phyloP scores from a whole-genome alignment of 1,140 invertebrate species.

The Microplitis mediator region DNA sequence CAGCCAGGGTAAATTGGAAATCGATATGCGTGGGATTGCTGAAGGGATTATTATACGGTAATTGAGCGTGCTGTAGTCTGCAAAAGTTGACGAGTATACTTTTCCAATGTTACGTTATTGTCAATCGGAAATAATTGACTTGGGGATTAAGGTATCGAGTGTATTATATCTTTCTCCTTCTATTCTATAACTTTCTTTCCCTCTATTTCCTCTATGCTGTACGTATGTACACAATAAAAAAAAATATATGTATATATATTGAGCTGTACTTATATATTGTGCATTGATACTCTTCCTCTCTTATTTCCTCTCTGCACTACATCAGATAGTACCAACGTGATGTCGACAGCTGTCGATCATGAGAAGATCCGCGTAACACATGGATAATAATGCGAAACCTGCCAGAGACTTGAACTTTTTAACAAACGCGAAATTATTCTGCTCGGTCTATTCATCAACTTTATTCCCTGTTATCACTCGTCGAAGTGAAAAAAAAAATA shows the following conservation, averaged over 20 bases:
- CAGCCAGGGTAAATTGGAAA: no score
- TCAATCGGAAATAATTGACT: conserved; percentile 18
- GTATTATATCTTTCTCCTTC: not conserved
- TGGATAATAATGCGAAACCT: not conserved
- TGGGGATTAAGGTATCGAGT: conserved; percentile 4
- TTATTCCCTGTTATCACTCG: no score
- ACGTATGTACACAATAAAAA: no score
- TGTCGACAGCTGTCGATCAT: not conserved
- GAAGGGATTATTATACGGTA: not conserved
- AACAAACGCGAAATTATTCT: no score
- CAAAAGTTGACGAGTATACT: not conserved
- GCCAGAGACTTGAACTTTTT: not conserved
- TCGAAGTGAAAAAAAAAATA: no score
- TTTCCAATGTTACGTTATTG: not conserved
- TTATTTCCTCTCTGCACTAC: not conserved
- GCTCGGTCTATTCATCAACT: no score
- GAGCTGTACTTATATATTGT: no score
- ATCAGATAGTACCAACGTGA: no score
- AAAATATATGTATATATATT: no score
- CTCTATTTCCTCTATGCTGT: no score
- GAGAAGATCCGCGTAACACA: not conserved
- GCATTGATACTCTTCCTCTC: not conserved
- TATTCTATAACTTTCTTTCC: no score
- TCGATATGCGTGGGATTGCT: not conserved
- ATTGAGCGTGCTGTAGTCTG: no score